phyloP scores from a whole-genome alignment of 1,140 invertebrate species.

The Hycleus cichorii region DNA sequence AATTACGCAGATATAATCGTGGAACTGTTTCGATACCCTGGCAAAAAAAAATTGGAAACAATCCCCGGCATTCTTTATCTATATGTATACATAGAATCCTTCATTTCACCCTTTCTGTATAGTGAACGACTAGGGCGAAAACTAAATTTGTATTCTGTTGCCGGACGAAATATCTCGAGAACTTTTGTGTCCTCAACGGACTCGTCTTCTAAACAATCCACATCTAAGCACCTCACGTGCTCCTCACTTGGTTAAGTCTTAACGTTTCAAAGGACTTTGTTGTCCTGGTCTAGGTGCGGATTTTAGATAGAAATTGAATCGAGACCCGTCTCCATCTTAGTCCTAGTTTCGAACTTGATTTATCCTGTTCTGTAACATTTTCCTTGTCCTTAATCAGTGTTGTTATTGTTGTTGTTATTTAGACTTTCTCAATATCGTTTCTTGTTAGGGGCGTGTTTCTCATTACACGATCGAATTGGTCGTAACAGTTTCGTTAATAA shows the following conservation, averaged over 20 bases:
- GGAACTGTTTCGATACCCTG: slow-evolving; percentile 25
- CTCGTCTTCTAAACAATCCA: slow-evolving; percentile 10
- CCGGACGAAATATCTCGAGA: slow-evolving; percentile 15
- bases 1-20: slow-evolving; percentile 33
- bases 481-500: too few relatives aligned
- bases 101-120: slow-evolving; percentile 6
- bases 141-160: slow-evolving; percentile 19
- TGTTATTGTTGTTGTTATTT: too few relatives aligned
- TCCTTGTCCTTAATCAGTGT: too few relatives aligned
- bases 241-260: slow-evolving; percentile 16
- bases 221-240: slow-evolving; percentile 11
- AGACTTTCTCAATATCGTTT: too few relatives aligned
- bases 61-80: too few relatives aligned
- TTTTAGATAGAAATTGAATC: slow-evolving; percentile 12
- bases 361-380: slow-evolving; percentile 1
- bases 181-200: slow-evolving; percentile 23
- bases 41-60: not conserved
- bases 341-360: slow-evolving; percentile 10
- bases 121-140: not conserved
- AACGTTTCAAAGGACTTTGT: slow-evolving; percentile 13
- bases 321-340: slow-evolving; percentile 1
- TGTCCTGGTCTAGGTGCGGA: slow-evolving; percentile 2
- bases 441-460: too few relatives aligned
- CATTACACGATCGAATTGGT: too few relatives aligned
- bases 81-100: slow-evolving; percentile 17